These are phyloP conservation scores for Micromesistius poutassou DNA, from an alignment of 2,797 vertebrate species.

Conservation along the genomic window DNA sequence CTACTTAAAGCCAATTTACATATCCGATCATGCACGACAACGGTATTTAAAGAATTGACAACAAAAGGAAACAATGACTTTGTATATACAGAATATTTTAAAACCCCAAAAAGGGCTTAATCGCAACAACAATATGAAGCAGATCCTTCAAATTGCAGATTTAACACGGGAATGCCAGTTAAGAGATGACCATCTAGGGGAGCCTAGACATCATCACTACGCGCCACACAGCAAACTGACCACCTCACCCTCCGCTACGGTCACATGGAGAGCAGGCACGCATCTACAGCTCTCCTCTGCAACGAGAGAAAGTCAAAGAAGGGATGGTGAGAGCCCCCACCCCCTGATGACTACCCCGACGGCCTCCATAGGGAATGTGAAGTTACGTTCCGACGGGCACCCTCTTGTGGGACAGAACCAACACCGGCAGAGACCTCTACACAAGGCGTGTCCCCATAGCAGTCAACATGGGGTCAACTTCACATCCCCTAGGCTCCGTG, in stretches of 20 bases:
- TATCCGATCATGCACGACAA: background rate
- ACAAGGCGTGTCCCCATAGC: no score
- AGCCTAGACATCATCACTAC: background rate
- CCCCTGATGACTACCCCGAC: no score
- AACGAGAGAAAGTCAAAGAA: background rate
- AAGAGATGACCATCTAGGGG: background rate
- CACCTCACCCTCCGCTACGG: no score
- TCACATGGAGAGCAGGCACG: background rate
- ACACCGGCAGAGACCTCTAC: no score
- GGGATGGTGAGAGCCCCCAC: no score
- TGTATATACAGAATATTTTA: constrained; percentile 3
- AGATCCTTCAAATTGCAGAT: background rate
- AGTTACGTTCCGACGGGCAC: no score
- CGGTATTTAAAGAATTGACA: background rate
- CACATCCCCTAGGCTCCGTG: background rate
- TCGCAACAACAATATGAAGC: background rate
- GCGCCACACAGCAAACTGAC: background rate
- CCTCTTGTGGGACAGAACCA: no score
- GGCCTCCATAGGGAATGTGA: no score
- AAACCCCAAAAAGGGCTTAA: background rate
- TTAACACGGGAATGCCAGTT: background rate
- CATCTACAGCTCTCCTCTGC: background rate
- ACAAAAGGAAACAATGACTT: background rate
- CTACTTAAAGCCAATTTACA: background rate
- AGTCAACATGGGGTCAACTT: no score